Evolutionary conservation across 2,888 invertebrate species (phyloP), one percentile per base, ranked within the genome.

Genomic region (Sinohyriopsis cumingii): DNA sequence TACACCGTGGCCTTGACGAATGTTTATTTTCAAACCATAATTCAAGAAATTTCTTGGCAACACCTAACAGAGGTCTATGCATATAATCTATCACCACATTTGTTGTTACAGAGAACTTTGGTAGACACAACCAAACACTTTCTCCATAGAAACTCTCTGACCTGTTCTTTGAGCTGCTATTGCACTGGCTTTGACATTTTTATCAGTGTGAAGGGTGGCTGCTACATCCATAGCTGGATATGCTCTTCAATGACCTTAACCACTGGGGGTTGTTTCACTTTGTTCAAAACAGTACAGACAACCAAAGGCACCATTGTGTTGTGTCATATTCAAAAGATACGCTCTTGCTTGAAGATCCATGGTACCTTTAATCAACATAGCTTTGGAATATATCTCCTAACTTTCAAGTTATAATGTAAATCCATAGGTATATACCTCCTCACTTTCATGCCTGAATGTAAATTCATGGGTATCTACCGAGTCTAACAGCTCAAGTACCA

Each of bases 331-430:
- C n/a, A 69, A 20, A 3, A 76, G 61, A 65, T 64, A 59, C 24
- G 73, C 72, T 45, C 74, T 59, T 19, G 78, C 78, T 61, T 69
- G 76, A n/a, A 78, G 56, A 55, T 73, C 76, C 64, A 76, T 73
- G 19, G 71, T 76, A 9, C 63, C 63, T 60, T 68, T 53, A 61
- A 65, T 63, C 59, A 72, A 53, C 62, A 69, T 71, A 6, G 54
- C 63, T 62, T 68, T 68, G 3, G 67, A 22, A 7, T 59, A 22
- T 19, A 72, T 25, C 25, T n/a, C n/a, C n/a, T n/a, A n/a, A n/a
- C n/a, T n/a, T n/a, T n/a, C n/a, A n/a, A n/a, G n/a, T n/a, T n/a
- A n/a, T n/a, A n/a, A n/a, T n/a, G n/a, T n/a, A n/a, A n/a, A n/a
- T n/a, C n/a, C n/a, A n/a, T n/a, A n/a, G n/a, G n/a, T n/a, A n/a